phyloP scores from a whole-genome alignment of 2,113 vertebrate species.

The Melanerpes formicivorus region DNA sequence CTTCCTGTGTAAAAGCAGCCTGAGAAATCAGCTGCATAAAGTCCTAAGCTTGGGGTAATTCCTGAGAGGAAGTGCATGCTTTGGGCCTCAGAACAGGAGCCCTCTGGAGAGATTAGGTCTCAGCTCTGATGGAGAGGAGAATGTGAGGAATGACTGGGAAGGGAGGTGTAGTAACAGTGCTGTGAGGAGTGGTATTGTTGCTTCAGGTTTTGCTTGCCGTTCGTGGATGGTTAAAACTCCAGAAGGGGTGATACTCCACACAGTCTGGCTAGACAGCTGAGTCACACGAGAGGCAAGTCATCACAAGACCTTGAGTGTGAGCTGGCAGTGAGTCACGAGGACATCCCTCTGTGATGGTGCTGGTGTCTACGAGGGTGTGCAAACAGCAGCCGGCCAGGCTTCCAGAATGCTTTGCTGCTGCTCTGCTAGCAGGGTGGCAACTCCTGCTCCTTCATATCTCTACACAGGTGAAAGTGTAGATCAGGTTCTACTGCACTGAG shows the following conservation, averaged over 20 bases:
- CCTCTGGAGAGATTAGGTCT: not conserved
- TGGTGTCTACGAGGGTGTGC: slow-evolving; percentile 20
- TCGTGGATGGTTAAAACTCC: slow-evolving; percentile 42
- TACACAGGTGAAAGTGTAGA: not conserved
- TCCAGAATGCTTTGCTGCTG: slow-evolving; percentile 12
- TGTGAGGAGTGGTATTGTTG: not conserved
- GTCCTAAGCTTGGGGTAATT: not conserved
- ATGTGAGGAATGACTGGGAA: not conserved
- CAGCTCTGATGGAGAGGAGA: not conserved
- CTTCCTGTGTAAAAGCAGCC: not conserved
- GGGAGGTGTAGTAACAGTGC: not conserved
- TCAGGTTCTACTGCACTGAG: not conserved
- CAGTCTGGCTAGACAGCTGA: slow-evolving; percentile 59
- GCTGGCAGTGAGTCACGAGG: slow-evolving; percentile 33
- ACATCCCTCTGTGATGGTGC: not conserved
- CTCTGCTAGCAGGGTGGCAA: not conserved
- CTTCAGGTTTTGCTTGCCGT: slow-evolving; percentile 35
- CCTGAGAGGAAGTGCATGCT: not conserved
- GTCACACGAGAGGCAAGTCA: slow-evolving; percentile 55
- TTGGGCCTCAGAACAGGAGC: not conserved
- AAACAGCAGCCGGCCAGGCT: slow-evolving; percentile 34
- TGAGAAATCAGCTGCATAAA: not conserved
- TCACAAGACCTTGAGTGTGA: slow-evolving; percentile 53
- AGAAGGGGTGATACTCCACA: slow-evolving; percentile 54
- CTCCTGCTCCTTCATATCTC: not conserved